Base-by-base conservation (phyloP, 1,140 invertebrate species). In the Parasteatoda tepidariorum region DNA sequence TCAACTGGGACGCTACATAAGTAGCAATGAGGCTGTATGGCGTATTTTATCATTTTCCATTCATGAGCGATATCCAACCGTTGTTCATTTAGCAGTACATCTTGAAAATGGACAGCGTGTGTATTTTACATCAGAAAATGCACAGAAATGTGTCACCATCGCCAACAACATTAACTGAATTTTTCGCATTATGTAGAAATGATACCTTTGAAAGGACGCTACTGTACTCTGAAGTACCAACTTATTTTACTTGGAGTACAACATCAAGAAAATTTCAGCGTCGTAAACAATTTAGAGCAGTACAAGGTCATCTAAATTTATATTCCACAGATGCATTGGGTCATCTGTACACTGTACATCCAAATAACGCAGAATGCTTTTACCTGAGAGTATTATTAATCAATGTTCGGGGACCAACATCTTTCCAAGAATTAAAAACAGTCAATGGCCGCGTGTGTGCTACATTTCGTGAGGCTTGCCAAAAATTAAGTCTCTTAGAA, bases 81-180 rank as follows among this genome's bases (percentile, higher is more conserved):
- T 90, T 84, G 57, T 87, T 34, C 88, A 89, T 84, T 86, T 91
- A 33, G 86, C 86, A 6, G 89, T 91, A 9, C 90, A 91, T 88
- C 84, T 92, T 18, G 87, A 89, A 85, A 89, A 89, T 86, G 87
- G 64, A n/a, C 62, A 33, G 88, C 75, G 89, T 91, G 61, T 38
- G 41, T 38, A 54, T 66, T 48, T 83, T 28, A 31, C 30, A 41
- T 41, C 38, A 41, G 38, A 41, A 41, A 41, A 41, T n/a, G n/a
- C n/a, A n/a, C n/a, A n/a, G n/a, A n/a, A n/a, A n/a, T n/a, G n/a
- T 28, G 59, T 67, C 54, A 28, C 48, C 62, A 38, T 64, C 64
- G 38, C 13, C 22, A 34, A 86, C 85, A 76, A 86, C 74, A 38
- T 64, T 86, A 64, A 86, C 85, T n/a, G 74, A 13, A 31, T 86